Conservation (phyloP, 2,113 vertebrate species). For the Albula glossodonta region DNA sequence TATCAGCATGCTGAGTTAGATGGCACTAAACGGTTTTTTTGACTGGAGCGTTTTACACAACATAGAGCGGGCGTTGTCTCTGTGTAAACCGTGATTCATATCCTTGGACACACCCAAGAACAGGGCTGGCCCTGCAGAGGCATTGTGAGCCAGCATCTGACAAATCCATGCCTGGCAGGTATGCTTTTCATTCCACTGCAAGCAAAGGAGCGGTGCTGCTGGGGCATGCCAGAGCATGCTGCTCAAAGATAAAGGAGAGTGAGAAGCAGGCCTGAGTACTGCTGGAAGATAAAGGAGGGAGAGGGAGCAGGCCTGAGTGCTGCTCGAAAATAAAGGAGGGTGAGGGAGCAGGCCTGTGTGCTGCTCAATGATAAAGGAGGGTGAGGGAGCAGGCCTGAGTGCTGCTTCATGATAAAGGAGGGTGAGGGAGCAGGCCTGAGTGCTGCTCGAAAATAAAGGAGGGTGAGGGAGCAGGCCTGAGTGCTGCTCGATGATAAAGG, state of each 20-base stretch:
- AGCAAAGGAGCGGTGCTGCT: constrained; percentile 2
- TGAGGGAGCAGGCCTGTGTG: no score
- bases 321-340: no score
- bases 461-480: not conserved
- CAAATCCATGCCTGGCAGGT: constrained; percentile 34
- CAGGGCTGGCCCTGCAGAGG: not conserved
- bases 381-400: no score
- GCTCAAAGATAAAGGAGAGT: not conserved
- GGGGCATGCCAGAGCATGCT: constrained; percentile 40
- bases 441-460: constrained; percentile 23
- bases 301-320: no score
- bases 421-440: constrained; percentile 33
- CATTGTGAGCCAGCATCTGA: constrained; percentile 6
- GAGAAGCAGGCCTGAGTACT: not conserved
- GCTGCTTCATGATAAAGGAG: not conserved
- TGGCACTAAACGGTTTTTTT: not conserved
- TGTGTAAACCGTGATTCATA: constrained; percentile 25
- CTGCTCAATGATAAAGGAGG: no score
- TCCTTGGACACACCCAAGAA: constrained; percentile 30
- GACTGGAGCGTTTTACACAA: not conserved
- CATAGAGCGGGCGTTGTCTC: not conserved
- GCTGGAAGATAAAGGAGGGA: no score
- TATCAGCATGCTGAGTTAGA: no score
- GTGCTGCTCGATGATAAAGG: not conserved
- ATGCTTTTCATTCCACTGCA: not conserved